These are phyloP conservation scores for Anguilla japonica DNA, from an alignment of 2,113 vertebrate species.

Conservation along the genomic window DNA sequence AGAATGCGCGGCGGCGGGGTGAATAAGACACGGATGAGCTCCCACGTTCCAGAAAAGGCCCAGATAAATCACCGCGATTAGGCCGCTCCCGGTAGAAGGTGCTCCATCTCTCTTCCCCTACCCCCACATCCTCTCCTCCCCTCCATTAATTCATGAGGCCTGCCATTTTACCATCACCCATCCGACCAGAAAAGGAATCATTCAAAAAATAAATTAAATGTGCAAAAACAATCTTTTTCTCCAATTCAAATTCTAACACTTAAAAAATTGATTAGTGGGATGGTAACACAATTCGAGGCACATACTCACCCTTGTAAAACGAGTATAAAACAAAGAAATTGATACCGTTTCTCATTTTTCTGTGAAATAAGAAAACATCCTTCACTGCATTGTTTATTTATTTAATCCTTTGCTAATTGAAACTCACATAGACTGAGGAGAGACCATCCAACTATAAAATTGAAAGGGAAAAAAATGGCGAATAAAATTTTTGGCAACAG, in stretches of 20 bases:
- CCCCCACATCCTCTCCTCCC: not conserved
- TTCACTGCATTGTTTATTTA: not conserved
- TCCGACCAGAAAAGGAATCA: not conserved
- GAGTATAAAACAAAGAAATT: not conserved
- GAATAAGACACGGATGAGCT: constrained; percentile 6
- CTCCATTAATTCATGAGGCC: not conserved
- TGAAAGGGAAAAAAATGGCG: not conserved
- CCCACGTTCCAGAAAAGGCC: not conserved
- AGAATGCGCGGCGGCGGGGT: not conserved
- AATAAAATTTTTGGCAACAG: not conserved
- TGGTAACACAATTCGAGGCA: not conserved
- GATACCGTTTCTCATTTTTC: not conserved
- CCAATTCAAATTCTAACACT: not conserved
- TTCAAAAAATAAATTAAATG: not conserved
- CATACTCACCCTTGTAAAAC: not conserved
- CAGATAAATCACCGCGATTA: not conserved
- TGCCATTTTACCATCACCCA: not conserved
- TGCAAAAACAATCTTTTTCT: not conserved
- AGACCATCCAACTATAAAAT: not conserved
- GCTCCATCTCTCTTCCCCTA: not conserved
- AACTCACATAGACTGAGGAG: not conserved
- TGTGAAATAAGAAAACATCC: not conserved
- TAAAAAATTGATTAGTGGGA: not conserved
- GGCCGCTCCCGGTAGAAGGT: not conserved
- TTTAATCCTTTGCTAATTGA: not conserved